These are phyloP conservation scores for Callimorpha dominula DNA, from an alignment of 2,888 invertebrate genomes.

Conservation along the genomic window DNA sequence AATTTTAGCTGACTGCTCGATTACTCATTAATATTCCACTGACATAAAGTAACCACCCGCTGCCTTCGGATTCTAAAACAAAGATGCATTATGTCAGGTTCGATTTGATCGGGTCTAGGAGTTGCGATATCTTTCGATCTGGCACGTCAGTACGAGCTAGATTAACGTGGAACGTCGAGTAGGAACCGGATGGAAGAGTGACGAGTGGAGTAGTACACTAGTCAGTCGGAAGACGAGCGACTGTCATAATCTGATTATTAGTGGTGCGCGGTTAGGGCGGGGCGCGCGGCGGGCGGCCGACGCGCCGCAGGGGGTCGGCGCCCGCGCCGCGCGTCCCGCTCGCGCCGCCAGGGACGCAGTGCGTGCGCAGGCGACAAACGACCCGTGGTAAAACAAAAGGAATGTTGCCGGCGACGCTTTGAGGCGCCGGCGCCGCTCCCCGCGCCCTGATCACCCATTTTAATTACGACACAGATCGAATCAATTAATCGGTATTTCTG, in stretches of 20 bases:
- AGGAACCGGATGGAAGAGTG: slow-evolving; percentile 70
- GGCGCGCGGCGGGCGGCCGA: slow-evolving; percentile 82
- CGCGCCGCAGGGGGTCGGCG: slow-evolving; percentile 83
- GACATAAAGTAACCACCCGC: slow-evolving; percentile 55
- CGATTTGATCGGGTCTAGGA: slow-evolving; percentile 34
- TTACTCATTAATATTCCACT: slow-evolving; percentile 47
- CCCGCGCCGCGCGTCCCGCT: slow-evolving; percentile 75
- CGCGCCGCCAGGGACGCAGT: slow-evolving; percentile 62
- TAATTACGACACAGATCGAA: slow-evolving; percentile 87
- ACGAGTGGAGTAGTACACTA: slow-evolving; percentile 62
- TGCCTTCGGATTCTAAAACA: slow-evolving; percentile 54
- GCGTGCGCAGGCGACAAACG: slow-evolving; percentile 83
- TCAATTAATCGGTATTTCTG: slow-evolving; percentile 87
- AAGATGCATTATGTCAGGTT: slow-evolving; percentile 64
- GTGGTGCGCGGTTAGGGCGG: slow-evolving; percentile 78
- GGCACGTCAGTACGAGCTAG: slow-evolving; percentile 35
- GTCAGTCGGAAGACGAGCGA: slow-evolving; percentile 70
- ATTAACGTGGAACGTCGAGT: slow-evolving; percentile 42
- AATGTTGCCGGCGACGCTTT: slow-evolving; percentile 86
- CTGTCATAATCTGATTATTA: slow-evolving; percentile 87
- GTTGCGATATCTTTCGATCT: slow-evolving; percentile 57
- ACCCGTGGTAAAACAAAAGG: slow-evolving; percentile 87
- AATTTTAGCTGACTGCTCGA: slow-evolving; percentile 39
- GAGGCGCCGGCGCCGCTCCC: slow-evolving; percentile 86
- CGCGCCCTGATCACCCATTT: slow-evolving; percentile 86